Evolutionary conservation across 2,113 vertebrate genomes (phyloP).

Genomic region (Cephalopterus ornatus): DNA sequence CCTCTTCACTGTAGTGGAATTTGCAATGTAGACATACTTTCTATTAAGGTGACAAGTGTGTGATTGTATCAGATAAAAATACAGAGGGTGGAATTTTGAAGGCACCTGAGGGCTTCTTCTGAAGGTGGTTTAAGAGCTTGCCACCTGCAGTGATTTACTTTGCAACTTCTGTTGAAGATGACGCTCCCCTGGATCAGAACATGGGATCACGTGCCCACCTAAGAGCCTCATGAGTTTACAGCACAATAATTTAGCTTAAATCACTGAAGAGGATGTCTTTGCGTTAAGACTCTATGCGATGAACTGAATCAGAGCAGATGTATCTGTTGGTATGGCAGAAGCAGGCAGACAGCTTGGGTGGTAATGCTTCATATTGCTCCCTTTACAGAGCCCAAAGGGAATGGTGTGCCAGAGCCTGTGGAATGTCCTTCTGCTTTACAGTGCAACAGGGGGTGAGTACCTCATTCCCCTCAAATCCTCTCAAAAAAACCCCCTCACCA

Average conservation of each 20-base stretch:
- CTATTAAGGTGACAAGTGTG: not conserved
- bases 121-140: not conserved
- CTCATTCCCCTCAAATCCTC: not conserved
- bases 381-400: not conserved
- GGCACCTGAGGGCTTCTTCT: not conserved
- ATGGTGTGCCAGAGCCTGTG: not conserved
- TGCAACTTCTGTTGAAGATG: not conserved
- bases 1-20: not conserved
- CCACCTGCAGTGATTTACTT: not conserved
- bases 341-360: not conserved
- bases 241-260: not conserved
- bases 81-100: not conserved
- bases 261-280: not conserved
- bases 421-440: not conserved
- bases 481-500: not conserved
- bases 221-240: not conserved
- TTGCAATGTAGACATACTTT: not conserved
- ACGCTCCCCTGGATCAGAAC: not conserved
- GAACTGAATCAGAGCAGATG: not conserved
- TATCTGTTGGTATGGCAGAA: not conserved
- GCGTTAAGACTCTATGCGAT: not conserved
- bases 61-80: not conserved
- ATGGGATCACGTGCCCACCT: rapidly evolving
- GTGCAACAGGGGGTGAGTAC: not conserved
- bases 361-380: not conserved